These are phyloP conservation scores for Achroia grisella DNA, from an alignment of 1,140 invertebrate species.

Conservation along the genomic window DNA sequence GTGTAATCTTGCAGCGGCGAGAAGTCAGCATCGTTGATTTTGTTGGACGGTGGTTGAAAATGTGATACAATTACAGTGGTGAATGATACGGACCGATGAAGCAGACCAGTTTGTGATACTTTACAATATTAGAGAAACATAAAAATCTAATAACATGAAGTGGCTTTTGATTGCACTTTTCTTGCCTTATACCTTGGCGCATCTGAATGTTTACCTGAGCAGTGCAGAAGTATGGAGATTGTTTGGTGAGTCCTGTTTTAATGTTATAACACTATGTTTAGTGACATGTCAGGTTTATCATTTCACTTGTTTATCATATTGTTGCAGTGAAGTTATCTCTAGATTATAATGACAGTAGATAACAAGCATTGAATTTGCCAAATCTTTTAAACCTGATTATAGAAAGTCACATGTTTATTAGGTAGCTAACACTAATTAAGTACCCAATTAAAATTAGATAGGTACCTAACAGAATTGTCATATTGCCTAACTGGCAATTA, in stretches of 20 bases:
- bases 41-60: slow-evolving; percentile 63
- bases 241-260: slow-evolving; percentile 43
- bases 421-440: too few relatives aligned
- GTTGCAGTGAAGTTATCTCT: background rate
- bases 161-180: slow-evolving; percentile 43
- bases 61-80: slow-evolving; percentile 57
- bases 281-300: background rate
- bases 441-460: too few relatives aligned
- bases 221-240: slow-evolving; percentile 66
- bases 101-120: slow-evolving; percentile 9
- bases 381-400: background rate
- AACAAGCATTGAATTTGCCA: background rate
- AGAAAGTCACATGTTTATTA: too few relatives aligned
- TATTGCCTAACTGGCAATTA: too few relatives aligned
- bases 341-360: background rate
- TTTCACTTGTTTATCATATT: slow-evolving; percentile 5
- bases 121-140: slow-evolving; percentile 7
- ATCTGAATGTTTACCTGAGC: slow-evolving; percentile 66
- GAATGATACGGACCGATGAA: slow-evolving; percentile 31
- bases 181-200: slow-evolving; percentile 53
- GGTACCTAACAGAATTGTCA: too few relatives aligned
- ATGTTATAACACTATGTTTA: background rate
- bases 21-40: slow-evolving; percentile 43
- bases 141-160: slow-evolving; percentile 44
- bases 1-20: slow-evolving; percentile 59